phyloP scores from a whole-genome alignment of 2,888 invertebrate species.

The Cactoblastis cactorum region DNA sequence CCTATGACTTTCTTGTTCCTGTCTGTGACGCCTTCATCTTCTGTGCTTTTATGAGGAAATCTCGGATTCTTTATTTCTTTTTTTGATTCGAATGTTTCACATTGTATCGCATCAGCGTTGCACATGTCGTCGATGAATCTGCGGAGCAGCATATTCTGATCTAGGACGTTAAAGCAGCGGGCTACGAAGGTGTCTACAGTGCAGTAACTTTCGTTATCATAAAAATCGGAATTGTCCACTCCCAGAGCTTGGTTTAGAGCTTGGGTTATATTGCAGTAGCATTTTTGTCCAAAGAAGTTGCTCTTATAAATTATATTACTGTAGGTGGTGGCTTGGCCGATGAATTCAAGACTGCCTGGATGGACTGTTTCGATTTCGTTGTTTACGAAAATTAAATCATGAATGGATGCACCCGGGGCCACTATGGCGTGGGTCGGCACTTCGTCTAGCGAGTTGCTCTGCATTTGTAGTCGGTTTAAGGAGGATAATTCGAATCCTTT shows the following conservation, averaged over 20 bases:
- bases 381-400: conserved; percentile 75
- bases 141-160: conserved; percentile 80
- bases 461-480: conserved; percentile 82
- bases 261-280: conserved; percentile 80
- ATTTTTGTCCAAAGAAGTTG: conserved; percentile 82
- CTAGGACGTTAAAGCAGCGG: conserved; percentile 81
- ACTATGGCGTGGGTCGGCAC: conserved; percentile 77
- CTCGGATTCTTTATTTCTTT: conserved; percentile 65
- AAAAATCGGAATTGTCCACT: conserved; percentile 53
- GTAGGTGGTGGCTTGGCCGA: conserved; percentile 67
- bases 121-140: conserved; percentile 83
- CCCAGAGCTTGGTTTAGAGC: conserved; percentile 77
- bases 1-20: conserved; percentile 65
- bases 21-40: conserved; percentile 38
- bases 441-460: conserved; percentile 82
- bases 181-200: conserved; percentile 79
- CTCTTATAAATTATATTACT: conserved; percentile 71
- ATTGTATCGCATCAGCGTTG: conserved; percentile 71
- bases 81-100: conserved; percentile 74
- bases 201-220: conserved; percentile 80
- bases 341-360: conserved; percentile 78
- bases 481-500: conserved; percentile 82
- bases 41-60: conserved; percentile 60
- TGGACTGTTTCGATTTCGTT: conserved; percentile 66
- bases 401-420: conserved; percentile 69